phyloP scores from a whole-genome alignment of 2,797 vertebrate genomes.

The Aphelocoma californica region DNA sequence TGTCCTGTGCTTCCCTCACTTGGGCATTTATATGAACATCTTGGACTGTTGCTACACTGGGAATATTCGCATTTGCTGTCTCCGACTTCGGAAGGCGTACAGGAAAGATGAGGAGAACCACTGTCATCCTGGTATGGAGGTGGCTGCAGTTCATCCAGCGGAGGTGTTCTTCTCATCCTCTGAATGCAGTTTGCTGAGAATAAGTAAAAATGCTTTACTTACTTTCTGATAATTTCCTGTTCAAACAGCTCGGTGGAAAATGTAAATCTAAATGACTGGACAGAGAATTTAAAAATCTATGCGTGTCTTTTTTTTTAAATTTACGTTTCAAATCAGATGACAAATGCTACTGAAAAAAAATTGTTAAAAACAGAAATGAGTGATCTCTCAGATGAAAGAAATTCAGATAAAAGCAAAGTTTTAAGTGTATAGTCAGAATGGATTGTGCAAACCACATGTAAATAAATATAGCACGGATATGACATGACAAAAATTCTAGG shows the following conservation, averaged over 20 bases:
- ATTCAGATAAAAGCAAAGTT: background rate
- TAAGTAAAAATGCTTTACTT: constrained; percentile 64
- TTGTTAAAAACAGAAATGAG: background rate
- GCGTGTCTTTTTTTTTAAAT: background rate
- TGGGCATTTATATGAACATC: constrained; percentile 89
- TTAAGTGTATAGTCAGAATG: background rate
- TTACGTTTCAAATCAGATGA: background rate
- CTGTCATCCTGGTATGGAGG: constrained; percentile 96
- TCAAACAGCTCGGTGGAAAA: background rate
- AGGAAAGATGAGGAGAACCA: constrained; percentile 91
- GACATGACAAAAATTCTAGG: background rate
- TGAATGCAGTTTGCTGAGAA: constrained; percentile 92
- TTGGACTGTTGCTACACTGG: constrained; percentile 89
- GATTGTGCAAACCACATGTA: background rate
- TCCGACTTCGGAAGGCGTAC: constrained; percentile 89
- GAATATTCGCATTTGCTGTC: constrained; percentile 92
- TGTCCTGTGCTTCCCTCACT: constrained; percentile 89
- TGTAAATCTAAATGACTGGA: background rate
- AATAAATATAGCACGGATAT: constrained; percentile 2
- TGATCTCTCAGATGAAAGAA: background rate
- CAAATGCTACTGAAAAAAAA: background rate
- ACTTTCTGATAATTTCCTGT: background rate
- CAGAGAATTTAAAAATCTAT: background rate
- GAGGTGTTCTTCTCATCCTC: constrained; percentile 94
- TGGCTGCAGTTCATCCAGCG: constrained; percentile 93